phyloP scores from a whole-genome alignment of 2,888 invertebrate species.

The Malacosoma neustria region DNA sequence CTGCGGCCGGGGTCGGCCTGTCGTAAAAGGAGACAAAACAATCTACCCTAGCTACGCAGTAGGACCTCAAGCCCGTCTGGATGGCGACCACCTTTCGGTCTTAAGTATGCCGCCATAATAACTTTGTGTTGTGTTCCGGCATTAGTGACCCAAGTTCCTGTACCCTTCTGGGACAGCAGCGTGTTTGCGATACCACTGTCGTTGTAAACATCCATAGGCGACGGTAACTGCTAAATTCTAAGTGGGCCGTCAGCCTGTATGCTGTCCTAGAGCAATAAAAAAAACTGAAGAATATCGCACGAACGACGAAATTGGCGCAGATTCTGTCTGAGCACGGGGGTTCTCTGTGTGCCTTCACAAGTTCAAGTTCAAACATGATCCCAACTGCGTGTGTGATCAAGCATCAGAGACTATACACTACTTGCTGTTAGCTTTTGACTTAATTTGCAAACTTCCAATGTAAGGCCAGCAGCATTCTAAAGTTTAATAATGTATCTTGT shows the following conservation, averaged over 20 bases:
- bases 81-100: background rate
- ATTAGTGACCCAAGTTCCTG: background rate
- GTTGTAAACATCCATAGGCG: background rate
- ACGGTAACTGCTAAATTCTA: too few relatives aligned
- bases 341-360: too few relatives aligned
- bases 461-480: too few relatives aligned
- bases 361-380: too few relatives aligned
- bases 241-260: background rate
- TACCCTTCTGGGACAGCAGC: background rate
- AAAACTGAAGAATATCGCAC: too few relatives aligned
- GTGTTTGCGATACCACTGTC: background rate
- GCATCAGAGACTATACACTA: too few relatives aligned
- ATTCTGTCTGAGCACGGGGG: too few relatives aligned
- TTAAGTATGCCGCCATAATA: background rate
- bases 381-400: too few relatives aligned
- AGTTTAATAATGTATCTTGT: too few relatives aligned
- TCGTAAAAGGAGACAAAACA: background rate
- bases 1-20: background rate
- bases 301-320: too few relatives aligned
- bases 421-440: too few relatives aligned
- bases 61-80: background rate
- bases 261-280: background rate
- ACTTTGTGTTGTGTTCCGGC: background rate
- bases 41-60: background rate
- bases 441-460: too few relatives aligned